Conservation (phyloP, 35 echinoderm and acorn worm genomes). For the Lytechinus variegatus region DNA sequence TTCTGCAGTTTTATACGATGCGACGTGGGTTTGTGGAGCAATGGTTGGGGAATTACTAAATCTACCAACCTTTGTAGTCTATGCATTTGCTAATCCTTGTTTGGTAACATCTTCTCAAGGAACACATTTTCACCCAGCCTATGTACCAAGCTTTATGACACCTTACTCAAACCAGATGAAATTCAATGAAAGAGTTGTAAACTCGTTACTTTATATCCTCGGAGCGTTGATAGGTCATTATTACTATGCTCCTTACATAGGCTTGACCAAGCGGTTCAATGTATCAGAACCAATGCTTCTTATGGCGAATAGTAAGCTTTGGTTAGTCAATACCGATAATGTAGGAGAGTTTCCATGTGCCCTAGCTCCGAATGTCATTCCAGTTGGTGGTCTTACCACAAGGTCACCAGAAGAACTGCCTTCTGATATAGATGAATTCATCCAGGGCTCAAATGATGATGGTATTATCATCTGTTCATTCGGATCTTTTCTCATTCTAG, state of each 20-base stretch:
- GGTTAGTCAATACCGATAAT: conserved; percentile 40
- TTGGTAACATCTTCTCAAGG: background rate
- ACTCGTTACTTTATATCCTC: background rate
- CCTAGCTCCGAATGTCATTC: conserved; percentile 33
- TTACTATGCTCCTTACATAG: background rate
- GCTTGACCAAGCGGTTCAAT: background rate
- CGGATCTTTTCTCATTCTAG: background rate
- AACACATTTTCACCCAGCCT: conserved; percentile 13
- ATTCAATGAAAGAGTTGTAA: background rate
- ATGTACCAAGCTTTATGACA: background rate
- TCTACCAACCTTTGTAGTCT: conserved; percentile 16
- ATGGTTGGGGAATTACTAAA: background rate
- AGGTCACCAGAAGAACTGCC: background rate
- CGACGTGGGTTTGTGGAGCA: conserved; percentile 18
- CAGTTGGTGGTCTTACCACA: conserved; percentile 27
- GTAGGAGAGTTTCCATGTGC: conserved; percentile 29
- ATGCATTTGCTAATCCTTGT: background rate
- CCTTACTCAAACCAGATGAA: background rate
- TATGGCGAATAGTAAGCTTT: background rate
- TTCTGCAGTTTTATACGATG: background rate
- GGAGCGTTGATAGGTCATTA: background rate
- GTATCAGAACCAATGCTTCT: background rate
- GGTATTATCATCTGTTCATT: conserved; percentile 36
- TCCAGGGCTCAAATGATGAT: background rate
- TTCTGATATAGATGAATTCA: background rate